Base-by-base conservation (phyloP, 1,140 invertebrate species). In the Drosophila eugracilis region DNA sequence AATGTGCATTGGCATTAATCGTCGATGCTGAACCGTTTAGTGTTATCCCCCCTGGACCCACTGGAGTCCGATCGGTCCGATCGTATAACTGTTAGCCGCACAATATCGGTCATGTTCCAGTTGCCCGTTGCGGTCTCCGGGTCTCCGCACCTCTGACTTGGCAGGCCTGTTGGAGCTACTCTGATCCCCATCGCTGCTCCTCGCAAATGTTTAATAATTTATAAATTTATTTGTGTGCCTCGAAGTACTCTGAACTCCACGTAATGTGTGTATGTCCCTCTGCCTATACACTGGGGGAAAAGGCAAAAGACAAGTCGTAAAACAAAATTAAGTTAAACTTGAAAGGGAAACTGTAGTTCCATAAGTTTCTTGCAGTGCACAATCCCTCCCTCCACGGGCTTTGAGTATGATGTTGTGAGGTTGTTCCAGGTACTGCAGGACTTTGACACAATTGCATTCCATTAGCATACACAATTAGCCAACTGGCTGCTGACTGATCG, bases 31-130 rank as follows among this genome's bases (percentile, higher is more conserved):
- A 83, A 80, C 81, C 76, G 69, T 62, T 73, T 65, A 78, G 62
- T 63, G 54, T 47, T 3, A 41, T 15, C 24, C 58, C 21, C 57
- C 7, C 26, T 12, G 5, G n/a, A 22, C 21, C 54, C 24, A 7
- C 12, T 44, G n/a, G n/a, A 45, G 21, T 32, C 45, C 21, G 14
- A 26, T 34, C 14, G 21, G 15, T 28, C 28, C 47, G 49, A 60
- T 71, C 71, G 58, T 71, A 78, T 86, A 88, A 88, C 83, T 86
- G 83, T 88, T 83, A 58, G 78, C 78, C 69, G 63, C 78, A 66
- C 78, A 89, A 88, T 83, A 88, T 88, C 83, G 83, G 83, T 88
- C 83, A 88, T 88, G 83, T 88, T 88, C 83, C 83, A 88, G 83
- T 88, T 84, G 83, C 62, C 57, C 60, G 60, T 48, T 59, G 57